These are phyloP conservation scores for Ferdinandea cuprea DNA, from an alignment of 2,888 invertebrate species.

Conservation along the genomic window DNA sequence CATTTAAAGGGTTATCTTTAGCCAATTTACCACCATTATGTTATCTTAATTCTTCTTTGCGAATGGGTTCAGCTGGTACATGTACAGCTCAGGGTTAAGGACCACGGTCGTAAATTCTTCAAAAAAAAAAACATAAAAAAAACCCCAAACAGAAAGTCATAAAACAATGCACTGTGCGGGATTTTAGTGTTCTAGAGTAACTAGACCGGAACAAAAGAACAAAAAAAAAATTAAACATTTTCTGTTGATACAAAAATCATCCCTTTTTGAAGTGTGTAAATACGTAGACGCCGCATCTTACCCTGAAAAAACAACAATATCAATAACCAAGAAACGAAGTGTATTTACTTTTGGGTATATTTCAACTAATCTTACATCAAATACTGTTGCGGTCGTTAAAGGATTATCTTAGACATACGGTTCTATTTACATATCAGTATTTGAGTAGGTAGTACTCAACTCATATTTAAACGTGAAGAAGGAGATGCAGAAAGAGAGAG, in stretches of 20 bases:
- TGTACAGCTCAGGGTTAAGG: background rate
- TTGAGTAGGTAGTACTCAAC: background rate
- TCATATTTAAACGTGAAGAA: background rate
- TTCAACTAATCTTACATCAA: conserved; percentile 20
- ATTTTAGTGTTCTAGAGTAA: too few relatives aligned
- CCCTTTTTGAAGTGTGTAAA: background rate
- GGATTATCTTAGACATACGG: conserved; percentile 21
- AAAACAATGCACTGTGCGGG: too few relatives aligned
- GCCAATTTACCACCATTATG: too few relatives aligned
- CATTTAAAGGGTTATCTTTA: too few relatives aligned
- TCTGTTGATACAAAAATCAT: background rate
- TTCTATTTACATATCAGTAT: conserved; percentile 4
- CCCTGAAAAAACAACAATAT: background rate
- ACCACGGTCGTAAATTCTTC: too few relatives aligned
- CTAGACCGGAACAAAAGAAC: background rate
- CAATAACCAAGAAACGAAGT: background rate
- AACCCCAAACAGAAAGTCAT: too few relatives aligned
- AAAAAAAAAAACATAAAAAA: too few relatives aligned
- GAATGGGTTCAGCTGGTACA: too few relatives aligned
- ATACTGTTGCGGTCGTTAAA: conserved; percentile 26
- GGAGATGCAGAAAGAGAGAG: background rate
- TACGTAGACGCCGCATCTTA: background rate
- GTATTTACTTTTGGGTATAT: background rate
- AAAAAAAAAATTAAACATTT: background rate
- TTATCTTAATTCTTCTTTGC: too few relatives aligned